Base-by-base conservation (phyloP, 2,797 vertebrate species). In the Neopelma chrysocephalum region DNA sequence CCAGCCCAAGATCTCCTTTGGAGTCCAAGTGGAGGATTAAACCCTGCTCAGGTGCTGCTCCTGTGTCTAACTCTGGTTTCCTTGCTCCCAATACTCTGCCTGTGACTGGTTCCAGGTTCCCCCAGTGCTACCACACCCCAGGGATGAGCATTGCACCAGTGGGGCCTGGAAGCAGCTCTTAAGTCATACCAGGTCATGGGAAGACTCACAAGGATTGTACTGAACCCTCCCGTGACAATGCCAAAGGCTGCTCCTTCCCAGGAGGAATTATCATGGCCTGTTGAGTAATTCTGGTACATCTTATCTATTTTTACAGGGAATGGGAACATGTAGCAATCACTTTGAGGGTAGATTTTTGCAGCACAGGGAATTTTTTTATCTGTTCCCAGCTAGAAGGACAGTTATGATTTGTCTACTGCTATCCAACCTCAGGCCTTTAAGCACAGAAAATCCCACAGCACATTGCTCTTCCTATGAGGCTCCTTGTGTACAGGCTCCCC, bases 311-410 rank as follows among this genome's bases (percentile, higher is more conserved):
- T 84, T 50, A 32, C 53, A 64, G 29, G n/a, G 53, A 60, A 48
- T 7, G 10, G 56, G 58, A 83, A 29, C 19, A 61, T 6, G n/a
- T 15, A 71, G 56, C 64, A 82, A 72, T 58, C 3, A 1, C 36
- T 88, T n/a, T 65, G 54, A 87, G 58, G 51, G 66, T 23, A 54
- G 54, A 53, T 61, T 93, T 82, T 68, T 82, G 62, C 78, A 87
- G n/a, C 64, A 66, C 12, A 42, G 53, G 15, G 15, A 53, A 22
- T 60, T 68, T 32, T 50, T 78, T 79, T 14, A 56, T 54, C 68
- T 61, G 34, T 13, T 87, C 20, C 51, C 42, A 82, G 60, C 69
- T 83, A 57, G 66, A 87, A 89, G 53, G 32, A 72, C 38, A 64
- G 54, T 65, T 82, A 43, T 1, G 7, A 66, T 77, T 82, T 89